Evolutionary conservation across 2,888 invertebrate genomes (phyloP), one percentile per base, ranked within the genome.

Genomic region (Bembecia ichneumoniformis): DNA sequence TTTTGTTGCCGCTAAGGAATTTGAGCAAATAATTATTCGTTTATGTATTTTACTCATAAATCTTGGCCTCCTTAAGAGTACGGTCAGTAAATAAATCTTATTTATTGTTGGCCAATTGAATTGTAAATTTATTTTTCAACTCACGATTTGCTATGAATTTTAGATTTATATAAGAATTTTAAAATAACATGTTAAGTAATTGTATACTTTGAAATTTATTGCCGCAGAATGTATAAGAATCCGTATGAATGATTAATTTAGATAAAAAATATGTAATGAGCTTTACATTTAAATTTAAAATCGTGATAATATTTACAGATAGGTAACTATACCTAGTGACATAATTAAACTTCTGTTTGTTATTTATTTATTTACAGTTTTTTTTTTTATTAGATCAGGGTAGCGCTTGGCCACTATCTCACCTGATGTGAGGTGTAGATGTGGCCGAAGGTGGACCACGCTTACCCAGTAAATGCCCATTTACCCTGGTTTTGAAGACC

Each of bases 21-120:
- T 67, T 59, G 52, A 59, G 53, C 52, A 52, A 63, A 63, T 64
- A 65, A 60, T 62, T 59, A 59, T 57, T 57, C 57, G 52, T 54
- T 58, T 55, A 56, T 53, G 50, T 49, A 52, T 51, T 53, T 54
- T 46, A 58, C 52, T 57, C 58, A 60, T 69, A 68, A 71, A 68
- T 68, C 65, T 64, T 60, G 49, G 46, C 45, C 53, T 53, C 50
- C 54, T 55, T 63, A 54, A 53, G 54, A 54, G 64, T 66, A 71
- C 14, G 40, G 40, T 14, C 40, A 40, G 40, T 14, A 40, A 40
- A 40, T 40, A 10, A 40, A 40, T 40, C 40, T 40, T 40, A 40
- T 40, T 40, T 40, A 40, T 40, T 40, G 40, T 40, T 40, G 40
- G 40, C 4, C 13, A 5, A n/a, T 13, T 40, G 40, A 40, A 40